Conservation (phyloP, 1,140 invertebrate species). For the Kradibia gibbosae region DNA sequence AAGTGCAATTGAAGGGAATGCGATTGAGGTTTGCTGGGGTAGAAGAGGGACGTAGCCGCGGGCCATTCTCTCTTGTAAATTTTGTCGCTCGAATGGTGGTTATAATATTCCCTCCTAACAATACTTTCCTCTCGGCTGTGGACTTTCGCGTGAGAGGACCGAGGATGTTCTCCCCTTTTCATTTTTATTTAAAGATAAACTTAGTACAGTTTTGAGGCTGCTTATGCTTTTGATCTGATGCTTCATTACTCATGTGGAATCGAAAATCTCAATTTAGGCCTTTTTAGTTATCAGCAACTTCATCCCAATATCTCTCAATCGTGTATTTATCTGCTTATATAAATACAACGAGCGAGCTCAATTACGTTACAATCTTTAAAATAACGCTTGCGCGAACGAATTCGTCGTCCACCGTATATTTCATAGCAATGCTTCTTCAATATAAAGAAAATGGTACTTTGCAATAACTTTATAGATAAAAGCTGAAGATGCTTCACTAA, state of each 20-base stretch:
- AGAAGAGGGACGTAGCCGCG: conserved; percentile 42
- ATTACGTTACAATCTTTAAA: too few relatives aligned
- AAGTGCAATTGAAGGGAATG: conserved; percentile 47
- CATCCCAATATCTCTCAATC: neutral
- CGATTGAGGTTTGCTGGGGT: conserved; percentile 25
- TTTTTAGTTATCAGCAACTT: neutral
- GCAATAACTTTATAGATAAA: neutral
- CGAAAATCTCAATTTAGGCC: neutral
- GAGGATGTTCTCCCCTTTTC: neutral
- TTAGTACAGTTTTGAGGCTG: neutral
- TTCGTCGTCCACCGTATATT: too few relatives aligned
- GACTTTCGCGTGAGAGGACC: neutral
- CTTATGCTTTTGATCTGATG: neutral
- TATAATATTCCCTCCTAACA: neutral
- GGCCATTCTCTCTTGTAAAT: conserved; percentile 3
- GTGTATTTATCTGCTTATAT: neutral
- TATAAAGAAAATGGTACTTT: neutral
- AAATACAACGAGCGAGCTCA: neutral
- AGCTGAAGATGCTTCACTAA: neutral
- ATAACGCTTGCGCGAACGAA: neutral
- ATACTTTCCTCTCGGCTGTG: neutral
- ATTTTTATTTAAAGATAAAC: neutral
- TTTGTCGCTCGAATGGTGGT: neutral
- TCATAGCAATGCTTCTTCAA: neutral
- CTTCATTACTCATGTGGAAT: neutral